Conservation (phyloP, 2,113 vertebrate genomes). For the Phrynosoma blainvillii region DNA sequence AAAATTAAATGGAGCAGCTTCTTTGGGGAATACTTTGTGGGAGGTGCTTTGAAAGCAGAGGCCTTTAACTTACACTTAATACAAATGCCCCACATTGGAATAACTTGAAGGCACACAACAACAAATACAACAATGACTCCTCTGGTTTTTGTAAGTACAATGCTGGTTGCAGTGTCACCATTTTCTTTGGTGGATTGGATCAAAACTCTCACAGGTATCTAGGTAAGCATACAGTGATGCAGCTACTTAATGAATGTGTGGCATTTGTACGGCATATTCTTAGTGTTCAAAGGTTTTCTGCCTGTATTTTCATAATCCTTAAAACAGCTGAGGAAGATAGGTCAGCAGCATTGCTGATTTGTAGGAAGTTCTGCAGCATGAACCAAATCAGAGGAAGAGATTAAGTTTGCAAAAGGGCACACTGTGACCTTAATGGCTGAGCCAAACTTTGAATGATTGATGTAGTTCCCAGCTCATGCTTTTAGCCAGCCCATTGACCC, state of each 20-base stretch:
- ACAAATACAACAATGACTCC: no score
- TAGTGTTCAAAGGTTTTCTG: not conserved
- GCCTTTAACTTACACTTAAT: not conserved
- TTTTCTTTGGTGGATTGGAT: not conserved
- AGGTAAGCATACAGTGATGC: not conserved
- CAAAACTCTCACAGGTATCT: not conserved
- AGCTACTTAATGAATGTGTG: not conserved
- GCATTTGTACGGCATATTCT: not conserved
- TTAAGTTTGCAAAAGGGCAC: not conserved
- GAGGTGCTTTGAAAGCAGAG: not conserved
- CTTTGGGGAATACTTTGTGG: not conserved
- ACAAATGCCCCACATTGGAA: rapidly evolving
- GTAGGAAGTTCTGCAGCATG: not conserved
- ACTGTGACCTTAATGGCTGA: not conserved
- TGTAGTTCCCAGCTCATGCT: not conserved
- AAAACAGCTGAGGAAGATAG: not conserved
- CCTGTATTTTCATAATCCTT: not conserved
- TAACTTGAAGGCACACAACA: no score
- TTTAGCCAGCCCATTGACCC: not conserved
- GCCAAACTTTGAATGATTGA: not conserved
- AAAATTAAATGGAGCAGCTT: not conserved
- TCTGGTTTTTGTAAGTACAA: rapidly evolving
- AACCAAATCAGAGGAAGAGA: not conserved
- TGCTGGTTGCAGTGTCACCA: not conserved
- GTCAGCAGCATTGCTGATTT: not conserved